A percentile compares a stretch with the other conserved stretches of the same genome.
Evolutionary conservation across 2,888 invertebrate species (phyloP).

Genomic region (Camptogramma bilineatum): DNA sequence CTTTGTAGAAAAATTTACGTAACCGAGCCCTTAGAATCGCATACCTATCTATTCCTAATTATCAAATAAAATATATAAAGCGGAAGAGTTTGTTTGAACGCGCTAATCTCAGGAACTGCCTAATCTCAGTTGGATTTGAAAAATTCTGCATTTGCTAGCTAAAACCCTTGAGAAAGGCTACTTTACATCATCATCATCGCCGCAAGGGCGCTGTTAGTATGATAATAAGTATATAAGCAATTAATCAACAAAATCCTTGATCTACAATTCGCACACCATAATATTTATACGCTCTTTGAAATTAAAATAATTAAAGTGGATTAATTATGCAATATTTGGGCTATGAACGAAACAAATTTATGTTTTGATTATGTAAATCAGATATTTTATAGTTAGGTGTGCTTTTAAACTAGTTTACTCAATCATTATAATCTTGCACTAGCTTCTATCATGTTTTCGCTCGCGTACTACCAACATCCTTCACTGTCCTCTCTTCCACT

Average conservation of each 20-base stretch:
- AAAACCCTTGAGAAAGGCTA: too few relatives aligned
- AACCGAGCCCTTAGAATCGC: neutral
- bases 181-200: too few relatives aligned
- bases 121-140: too few relatives aligned
- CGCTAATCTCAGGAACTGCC: too few relatives aligned
- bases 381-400: neutral
- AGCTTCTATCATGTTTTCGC: neutral
- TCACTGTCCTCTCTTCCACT: too few relatives aligned
- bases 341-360: constrained; percentile 2
- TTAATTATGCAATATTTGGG: constrained; percentile 9
- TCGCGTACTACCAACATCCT: too few relatives aligned
- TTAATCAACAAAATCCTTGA: constrained; percentile 5
- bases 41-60: neutral
- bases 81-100: too few relatives aligned
- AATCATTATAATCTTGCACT: neutral
- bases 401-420: constrained; percentile 5
- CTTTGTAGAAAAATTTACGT: neutral
- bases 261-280: constrained; percentile 20
- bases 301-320: constrained; percentile 5
- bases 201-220: too few relatives aligned
- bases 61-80: too few relatives aligned
- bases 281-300: neutral
- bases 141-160: too few relatives aligned
- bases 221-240: too few relatives aligned
- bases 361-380: constrained; percentile 13